Base-by-base conservation (phyloP, 2,888 invertebrate species). In the Drosophila koepferae region DNA sequence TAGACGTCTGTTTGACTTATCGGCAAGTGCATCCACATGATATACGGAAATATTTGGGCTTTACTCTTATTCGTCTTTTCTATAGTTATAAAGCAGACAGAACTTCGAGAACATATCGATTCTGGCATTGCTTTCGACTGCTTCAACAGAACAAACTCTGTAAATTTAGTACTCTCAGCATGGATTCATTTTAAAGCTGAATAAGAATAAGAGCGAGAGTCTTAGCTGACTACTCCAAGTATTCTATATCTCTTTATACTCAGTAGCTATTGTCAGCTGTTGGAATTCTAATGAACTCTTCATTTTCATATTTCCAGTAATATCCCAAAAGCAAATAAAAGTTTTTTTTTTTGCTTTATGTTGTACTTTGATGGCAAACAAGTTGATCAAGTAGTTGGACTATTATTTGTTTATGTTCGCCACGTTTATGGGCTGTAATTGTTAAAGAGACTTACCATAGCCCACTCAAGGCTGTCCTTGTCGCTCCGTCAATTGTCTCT, bases 401-500 rank as follows among this genome's bases (percentile, higher is more conserved):
- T 34, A 18, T 18, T 67, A 56, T 56, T 63, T 73, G 79, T 62
- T 76, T 68, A 73, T 67, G 63, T 41, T 56, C 14, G 51, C 41
- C 41, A 46, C 41, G 56, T 38, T 14, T 10, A 48, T 62, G 63
- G 46, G 58, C 10, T 40, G 55, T 64, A 74, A 65, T 74, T 77
- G 65, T 63, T 63, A 70, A 70, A 62, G 40, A 44, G 64, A 72
- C 78, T 80, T 69, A 78, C 81, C 81, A 51, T 48, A 58, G 56
- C 62, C 63, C 65, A 60, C 71, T 63, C 72, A 75, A 78, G 72
- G 72, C 76, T 67, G 56, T 36, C 23, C 28, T n/a, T 48, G 60
- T 36, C 23, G 46, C 23, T 46, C 0, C 44, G 44, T 6, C 44
- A 20, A 20, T 20, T 23, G 44, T 46, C 53, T 40, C 14, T 12